Conservation (phyloP, 2,797 vertebrate genomes). For the Cygnus olor region DNA sequence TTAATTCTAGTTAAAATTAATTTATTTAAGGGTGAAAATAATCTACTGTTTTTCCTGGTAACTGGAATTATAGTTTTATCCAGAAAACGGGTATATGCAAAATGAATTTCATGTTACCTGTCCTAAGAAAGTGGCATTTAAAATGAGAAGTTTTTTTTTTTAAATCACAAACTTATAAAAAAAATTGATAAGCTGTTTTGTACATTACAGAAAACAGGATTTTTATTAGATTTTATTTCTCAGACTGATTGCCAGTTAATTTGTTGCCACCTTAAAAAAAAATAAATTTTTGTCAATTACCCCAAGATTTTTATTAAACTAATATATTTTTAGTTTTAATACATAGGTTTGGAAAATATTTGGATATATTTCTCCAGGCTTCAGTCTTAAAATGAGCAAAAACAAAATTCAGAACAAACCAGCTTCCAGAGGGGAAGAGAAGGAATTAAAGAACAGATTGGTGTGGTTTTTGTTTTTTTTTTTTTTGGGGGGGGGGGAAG, state of each 20-base stretch:
- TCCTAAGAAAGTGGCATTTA: background rate
- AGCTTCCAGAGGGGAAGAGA: background rate
- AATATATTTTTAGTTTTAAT: too few relatives aligned
- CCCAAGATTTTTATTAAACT: too few relatives aligned
- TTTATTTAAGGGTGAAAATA: background rate
- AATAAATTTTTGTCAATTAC: too few relatives aligned
- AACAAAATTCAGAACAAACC: too few relatives aligned
- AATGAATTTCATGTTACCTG: background rate
- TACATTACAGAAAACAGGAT: background rate
- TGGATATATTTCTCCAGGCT: too few relatives aligned
- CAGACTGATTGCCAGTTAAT: background rate
- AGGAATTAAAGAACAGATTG: background rate
- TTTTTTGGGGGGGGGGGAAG: background rate
- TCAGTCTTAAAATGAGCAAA: too few relatives aligned
- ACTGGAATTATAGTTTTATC: background rate
- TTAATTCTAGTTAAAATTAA: background rate
- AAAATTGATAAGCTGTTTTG: background rate
- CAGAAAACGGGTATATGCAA: background rate
- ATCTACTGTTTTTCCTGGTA: background rate
- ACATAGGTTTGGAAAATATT: too few relatives aligned
- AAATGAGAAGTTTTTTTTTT: background rate
- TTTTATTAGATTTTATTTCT: background rate
- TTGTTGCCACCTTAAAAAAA: background rate
- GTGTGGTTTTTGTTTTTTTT: background rate
- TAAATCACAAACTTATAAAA: too few relatives aligned